A percentile compares a stretch with the other conserved stretches of the same genome.
Evolutionary conservation across 2,113 vertebrate genomes (phyloP).

Genomic region (Chascanopsetta lugubris): DNA sequence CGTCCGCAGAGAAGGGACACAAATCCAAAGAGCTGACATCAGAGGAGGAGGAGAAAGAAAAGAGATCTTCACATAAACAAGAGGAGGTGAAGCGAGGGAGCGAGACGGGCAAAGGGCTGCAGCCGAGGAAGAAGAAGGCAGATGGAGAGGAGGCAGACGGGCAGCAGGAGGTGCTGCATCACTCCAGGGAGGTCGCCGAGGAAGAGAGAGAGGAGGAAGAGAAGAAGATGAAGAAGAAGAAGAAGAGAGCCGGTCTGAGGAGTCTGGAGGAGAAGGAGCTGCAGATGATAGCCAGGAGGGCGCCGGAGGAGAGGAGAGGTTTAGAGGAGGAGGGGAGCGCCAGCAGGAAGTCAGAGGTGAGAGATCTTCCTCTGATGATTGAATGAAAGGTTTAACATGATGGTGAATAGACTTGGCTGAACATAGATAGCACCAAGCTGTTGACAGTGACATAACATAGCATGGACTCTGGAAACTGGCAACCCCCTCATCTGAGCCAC

Average conservation of each 20-base stretch:
- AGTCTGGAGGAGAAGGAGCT: conserved; percentile 80
- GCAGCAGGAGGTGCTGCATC: conserved; percentile 65
- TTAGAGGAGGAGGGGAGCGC: conserved; percentile 94
- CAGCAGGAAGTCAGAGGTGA: conserved; percentile 89
- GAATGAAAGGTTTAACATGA: neutral
- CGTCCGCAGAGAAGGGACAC: conserved; percentile 28
- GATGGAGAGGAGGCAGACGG: conserved; percentile 55
- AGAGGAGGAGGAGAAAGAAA: conserved; percentile 50
- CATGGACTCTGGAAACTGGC: no score
- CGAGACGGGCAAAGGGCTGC: conserved; percentile 76
- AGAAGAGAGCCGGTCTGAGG: conserved; percentile 66
- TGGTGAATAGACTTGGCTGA: no score
- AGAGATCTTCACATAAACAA: conserved; percentile 28
- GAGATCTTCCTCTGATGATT: conserved; percentile 24
- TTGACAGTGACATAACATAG: no score
- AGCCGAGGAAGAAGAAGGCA: conserved; percentile 52
- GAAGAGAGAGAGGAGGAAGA: conserved; percentile 70
- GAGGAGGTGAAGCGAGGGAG: conserved; percentile 77
- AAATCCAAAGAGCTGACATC: conserved; percentile 23
- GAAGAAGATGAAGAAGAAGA: conserved; percentile 74
- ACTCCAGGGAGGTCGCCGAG: conserved; percentile 81
- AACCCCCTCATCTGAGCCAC: no score
- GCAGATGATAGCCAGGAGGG: conserved; percentile 75
- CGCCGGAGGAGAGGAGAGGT: conserved; percentile 83
- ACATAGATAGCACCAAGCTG: no score